A percentile compares a stretch with the other conserved stretches of the same genome.
Evolutionary conservation across 1,140 invertebrate genomes (phyloP).

Genomic region (Drosophila obscura): DNA sequence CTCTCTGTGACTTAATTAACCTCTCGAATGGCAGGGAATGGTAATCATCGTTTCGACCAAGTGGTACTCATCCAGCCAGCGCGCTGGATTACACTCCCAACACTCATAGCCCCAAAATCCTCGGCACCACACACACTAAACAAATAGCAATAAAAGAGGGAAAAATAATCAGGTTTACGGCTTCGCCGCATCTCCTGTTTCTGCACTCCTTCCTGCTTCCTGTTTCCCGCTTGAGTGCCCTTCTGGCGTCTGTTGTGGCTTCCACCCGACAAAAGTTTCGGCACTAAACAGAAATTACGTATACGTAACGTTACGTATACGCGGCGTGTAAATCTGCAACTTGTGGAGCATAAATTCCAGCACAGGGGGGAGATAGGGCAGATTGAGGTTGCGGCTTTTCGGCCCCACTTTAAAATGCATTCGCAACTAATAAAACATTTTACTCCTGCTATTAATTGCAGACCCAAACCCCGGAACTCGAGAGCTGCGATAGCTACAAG

Average conservation of each 20-base stretch:
- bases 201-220: conserved; percentile 17
- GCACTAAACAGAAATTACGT: conserved; percentile 77
- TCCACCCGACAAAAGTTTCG: conserved; percentile 49
- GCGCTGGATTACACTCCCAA: background rate
- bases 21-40: too few relatives aligned
- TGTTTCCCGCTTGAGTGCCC: conserved; percentile 62
- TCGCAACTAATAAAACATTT: conserved; percentile 62
- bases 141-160: conserved; percentile 75
- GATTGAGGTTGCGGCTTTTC: conserved; percentile 23
- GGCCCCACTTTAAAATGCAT: conserved; percentile 65
- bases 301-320: too few relatives aligned
- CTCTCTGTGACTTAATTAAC: too few relatives aligned
- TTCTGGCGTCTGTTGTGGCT: conserved; percentile 71
- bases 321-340: conserved; percentile 72
- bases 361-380: background rate
- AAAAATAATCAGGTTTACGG: conserved; percentile 77
- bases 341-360: conserved; percentile 65
- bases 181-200: conserved; percentile 15
- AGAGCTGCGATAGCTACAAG: background rate
- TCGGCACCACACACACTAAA: conserved; percentile 47
- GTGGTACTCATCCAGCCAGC: background rate
- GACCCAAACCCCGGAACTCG: conserved; percentile 8
- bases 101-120: background rate
- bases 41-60: too few relatives aligned
- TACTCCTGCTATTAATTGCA: conserved; percentile 52